These are phyloP conservation scores for Hyposmocoma kahamanoa DNA, from an alignment of 1,140 invertebrate genomes.

Conservation along the genomic window DNA sequence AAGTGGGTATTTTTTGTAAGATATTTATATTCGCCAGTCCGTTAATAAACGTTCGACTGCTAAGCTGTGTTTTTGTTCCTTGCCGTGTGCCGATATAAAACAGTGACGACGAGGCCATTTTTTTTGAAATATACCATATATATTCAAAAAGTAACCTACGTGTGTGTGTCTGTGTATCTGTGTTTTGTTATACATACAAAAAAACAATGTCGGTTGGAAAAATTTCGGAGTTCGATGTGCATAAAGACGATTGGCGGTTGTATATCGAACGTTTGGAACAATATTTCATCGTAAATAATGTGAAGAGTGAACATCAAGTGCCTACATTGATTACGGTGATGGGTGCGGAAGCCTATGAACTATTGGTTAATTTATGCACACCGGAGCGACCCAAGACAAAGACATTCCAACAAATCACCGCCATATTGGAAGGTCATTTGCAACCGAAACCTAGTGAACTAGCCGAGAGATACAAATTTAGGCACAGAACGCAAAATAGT, in stretches of 20 bases:
- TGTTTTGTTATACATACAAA: slow-evolving; percentile 44
- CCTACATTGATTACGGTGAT: slow-evolving; percentile 19
- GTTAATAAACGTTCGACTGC: too few species aligned
- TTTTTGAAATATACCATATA: slow-evolving; percentile 79
- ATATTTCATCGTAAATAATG: not conserved
- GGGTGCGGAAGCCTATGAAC: slow-evolving; percentile 9
- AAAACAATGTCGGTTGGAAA: slow-evolving; percentile 13
- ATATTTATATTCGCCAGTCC: too few species aligned
- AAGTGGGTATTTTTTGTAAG: too few species aligned
- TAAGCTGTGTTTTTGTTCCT: too few species aligned
- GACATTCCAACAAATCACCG: not conserved
- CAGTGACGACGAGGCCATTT: too few species aligned
- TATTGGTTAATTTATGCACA: slow-evolving; percentile 7
- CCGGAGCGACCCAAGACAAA: not conserved
- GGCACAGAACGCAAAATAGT: not conserved
- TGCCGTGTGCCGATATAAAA: too few species aligned
- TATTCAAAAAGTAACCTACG: slow-evolving; percentile 75
- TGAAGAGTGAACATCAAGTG: not conserved
- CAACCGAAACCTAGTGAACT: slow-evolving; percentile 6
- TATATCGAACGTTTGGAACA: slow-evolving; percentile 3
- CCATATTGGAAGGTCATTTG: slow-evolving; percentile 3
- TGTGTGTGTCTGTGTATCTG: too few species aligned
- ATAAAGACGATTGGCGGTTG: not conserved
- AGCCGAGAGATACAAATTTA: slow-evolving; percentile 6
- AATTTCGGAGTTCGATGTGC: not conserved